phyloP scores from a whole-genome alignment of 2,113 vertebrate genomes.

The Bostrychus sinensis region DNA sequence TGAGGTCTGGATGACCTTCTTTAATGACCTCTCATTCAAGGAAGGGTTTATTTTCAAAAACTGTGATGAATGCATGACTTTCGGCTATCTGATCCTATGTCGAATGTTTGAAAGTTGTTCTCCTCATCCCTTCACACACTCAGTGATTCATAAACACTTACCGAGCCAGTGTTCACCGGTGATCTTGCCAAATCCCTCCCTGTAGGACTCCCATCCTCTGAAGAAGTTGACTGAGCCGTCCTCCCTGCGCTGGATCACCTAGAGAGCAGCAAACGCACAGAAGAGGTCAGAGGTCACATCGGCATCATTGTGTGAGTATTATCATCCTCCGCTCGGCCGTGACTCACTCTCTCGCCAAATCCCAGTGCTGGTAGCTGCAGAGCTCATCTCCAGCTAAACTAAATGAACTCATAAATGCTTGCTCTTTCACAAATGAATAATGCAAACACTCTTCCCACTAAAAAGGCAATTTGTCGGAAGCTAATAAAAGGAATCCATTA shows the following conservation, averaged over 20 bases:
- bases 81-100: too few species aligned
- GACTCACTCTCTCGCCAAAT: slow-evolving; percentile 40
- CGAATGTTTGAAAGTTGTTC: too few species aligned
- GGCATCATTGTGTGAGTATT: slow-evolving; percentile 29
- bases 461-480: slow-evolving; percentile 64
- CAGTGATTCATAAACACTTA: slow-evolving; percentile 66
- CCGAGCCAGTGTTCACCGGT: slow-evolving; percentile 97
- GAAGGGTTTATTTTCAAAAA: too few species aligned
- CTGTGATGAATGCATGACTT: too few species aligned
- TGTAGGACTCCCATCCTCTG: slow-evolving; percentile 92
- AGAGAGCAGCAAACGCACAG: slow-evolving; percentile 28
- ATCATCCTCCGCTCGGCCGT: slow-evolving; percentile 45
- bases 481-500: slow-evolving; percentile 70
- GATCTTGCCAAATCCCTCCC: slow-evolving; percentile 94
- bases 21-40: too few species aligned
- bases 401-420: slow-evolving; percentile 52
- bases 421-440: slow-evolving; percentile 64
- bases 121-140: background rate
- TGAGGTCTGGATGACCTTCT: too few species aligned
- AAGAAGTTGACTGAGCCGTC: slow-evolving; percentile 96
- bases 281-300: slow-evolving; percentile 41
- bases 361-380: slow-evolving; percentile 21
- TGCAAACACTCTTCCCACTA: slow-evolving; percentile 51
- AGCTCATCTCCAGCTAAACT: slow-evolving; percentile 53
- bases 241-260: slow-evolving; percentile 95